A percentile compares a stretch with the other conserved stretches of the same genome.
Evolutionary conservation across 2,113 vertebrate species (phyloP).

Genomic region (Lophius piscatorius): DNA sequence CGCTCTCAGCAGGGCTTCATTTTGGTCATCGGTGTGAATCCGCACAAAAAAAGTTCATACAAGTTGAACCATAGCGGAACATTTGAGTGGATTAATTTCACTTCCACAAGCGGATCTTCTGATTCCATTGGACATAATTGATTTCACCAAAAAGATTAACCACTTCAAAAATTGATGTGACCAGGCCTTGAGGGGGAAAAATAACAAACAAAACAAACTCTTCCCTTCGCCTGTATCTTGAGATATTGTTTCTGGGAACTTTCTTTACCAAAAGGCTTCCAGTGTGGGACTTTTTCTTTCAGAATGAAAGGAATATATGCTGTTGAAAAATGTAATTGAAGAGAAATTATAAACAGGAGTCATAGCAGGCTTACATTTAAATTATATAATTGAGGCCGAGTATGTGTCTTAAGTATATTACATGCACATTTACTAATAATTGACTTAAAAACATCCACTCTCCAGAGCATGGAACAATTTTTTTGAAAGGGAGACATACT

Average conservation of each 20-base stretch:
- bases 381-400: neutral
- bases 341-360: too few relatives aligned
- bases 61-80: too few relatives aligned
- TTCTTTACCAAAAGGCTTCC: neutral
- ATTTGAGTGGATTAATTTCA: too few relatives aligned
- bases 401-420: neutral
- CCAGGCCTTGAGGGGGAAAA: neutral
- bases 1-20: too few relatives aligned
- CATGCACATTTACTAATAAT: conserved; percentile 19
- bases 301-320: too few relatives aligned
- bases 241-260: too few relatives aligned
- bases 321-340: too few relatives aligned
- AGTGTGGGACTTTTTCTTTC: neutral
- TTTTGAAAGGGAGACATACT: neutral
- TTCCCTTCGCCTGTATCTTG: neutral
- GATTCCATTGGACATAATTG: too few relatives aligned
- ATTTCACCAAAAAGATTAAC: too few relatives aligned
- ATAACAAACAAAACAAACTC: neutral
- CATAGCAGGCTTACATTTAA: neutral
- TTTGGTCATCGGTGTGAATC: too few relatives aligned
- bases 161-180: neutral
- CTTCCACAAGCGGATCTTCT: too few relatives aligned
- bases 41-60: too few relatives aligned
- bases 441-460: conserved; percentile 8
- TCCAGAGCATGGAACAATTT: neutral